Evolutionary conservation across 2,888 invertebrate species (phyloP), one percentile per base, ranked within the genome.

Genomic region (Heliconius erato): DNA sequence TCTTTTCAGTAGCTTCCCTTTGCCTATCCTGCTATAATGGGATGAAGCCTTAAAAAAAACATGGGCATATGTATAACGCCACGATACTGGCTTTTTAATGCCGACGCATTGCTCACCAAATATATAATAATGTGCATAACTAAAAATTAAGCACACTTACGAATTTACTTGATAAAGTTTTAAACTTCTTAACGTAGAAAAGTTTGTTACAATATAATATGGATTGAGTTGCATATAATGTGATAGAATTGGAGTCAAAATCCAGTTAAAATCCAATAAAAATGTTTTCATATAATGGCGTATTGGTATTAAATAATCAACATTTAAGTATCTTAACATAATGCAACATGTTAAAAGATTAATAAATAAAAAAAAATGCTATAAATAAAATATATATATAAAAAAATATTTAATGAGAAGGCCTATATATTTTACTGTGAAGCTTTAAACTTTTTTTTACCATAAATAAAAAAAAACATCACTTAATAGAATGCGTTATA

Each of bases 121-220:
- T 80, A 81, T 85, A 79, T 84, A 77, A 32, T 71, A 68, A 79
- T 79, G 80, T 84, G 54, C 79, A 84, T 82, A 78, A 84, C 72
- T 85, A 72, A 63, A 76, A 84, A 67, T 82, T 77, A 87, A 90
- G 90, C 90, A 92, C 91, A 89, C 89, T 89, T 88, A 90, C 93
- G 93, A 94, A 93, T 94, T 93, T 92, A 92, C 86, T 89, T 83
- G 83, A 79, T 81, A 84, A 83, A 83, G 84, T 89, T 88, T 85
- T 88, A 83, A 88, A 87, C 86, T 89, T 90, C 82, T 89, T 88
- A 86, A 89, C 87, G 86, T 90, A 90, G 82, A 86, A 82, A 81
- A 82, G 85, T 88, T 86, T 88, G 86, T 88, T 87, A 87, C 82
- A 86, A 82, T 86, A 82, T 82, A 77, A 81, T 86, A 82, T 79